Conservation (phyloP, 2,888 invertebrate species). For the Pseudanteris insignis region DNA sequence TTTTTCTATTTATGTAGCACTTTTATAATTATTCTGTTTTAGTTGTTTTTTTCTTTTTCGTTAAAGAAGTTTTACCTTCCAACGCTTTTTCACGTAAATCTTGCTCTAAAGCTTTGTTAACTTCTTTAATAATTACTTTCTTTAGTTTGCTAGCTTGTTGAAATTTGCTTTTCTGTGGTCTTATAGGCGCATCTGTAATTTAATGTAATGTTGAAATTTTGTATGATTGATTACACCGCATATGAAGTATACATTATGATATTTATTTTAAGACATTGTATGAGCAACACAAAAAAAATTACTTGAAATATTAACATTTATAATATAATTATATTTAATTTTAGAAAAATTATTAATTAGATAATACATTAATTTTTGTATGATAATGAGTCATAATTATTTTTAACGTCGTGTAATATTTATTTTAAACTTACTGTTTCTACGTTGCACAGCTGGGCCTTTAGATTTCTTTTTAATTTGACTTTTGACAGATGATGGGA, state of each 20-base stretch:
- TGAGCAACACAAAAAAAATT: no score
- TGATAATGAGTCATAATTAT: no score
- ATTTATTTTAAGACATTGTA: no score
- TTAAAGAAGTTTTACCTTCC: conserved; percentile 68
- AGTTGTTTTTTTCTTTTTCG: conserved; percentile 68
- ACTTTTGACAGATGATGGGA: conserved; percentile 4
- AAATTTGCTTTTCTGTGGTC: conserved; percentile 73
- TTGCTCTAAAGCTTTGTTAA: conserved; percentile 76
- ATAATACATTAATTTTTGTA: conserved; percentile 3
- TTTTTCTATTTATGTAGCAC: no score
- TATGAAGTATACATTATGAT: no score
- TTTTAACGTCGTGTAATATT: no score
- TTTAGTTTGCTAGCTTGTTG: conserved; percentile 74
- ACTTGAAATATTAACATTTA: neutral
- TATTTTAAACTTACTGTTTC: conserved; percentile 72
- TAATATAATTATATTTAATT: neutral
- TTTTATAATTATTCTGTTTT: no score
- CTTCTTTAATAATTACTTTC: conserved; percentile 74
- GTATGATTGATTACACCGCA: no score
- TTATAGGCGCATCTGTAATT: conserved; percentile 72
- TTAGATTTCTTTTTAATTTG: conserved; percentile 65
- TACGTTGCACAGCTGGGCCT: conserved; percentile 70
- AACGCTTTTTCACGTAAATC: conserved; percentile 72
- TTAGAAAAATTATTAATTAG: no score
- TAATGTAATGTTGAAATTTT: no score